phyloP scores from a whole-genome alignment of 2,888 invertebrate genomes.

The Dendrolimus pini region DNA sequence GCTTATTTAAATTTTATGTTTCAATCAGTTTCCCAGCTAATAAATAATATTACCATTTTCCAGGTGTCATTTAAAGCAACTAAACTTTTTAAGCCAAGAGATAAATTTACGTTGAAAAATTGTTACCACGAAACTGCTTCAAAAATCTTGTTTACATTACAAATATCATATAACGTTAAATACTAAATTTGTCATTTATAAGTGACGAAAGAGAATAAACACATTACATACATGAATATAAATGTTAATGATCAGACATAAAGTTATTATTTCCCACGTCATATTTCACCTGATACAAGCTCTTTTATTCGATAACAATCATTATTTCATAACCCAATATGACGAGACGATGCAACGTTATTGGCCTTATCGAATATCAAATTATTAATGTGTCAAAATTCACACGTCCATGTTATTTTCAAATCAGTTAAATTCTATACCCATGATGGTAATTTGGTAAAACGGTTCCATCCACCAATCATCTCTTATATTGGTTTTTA shows the following conservation, averaged over 20 bases:
- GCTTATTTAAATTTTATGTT: too few species aligned
- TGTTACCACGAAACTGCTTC: too few species aligned
- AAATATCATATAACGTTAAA: too few species aligned
- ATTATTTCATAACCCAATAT: conserved; percentile 7
- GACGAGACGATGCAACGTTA: conserved; percentile 19
- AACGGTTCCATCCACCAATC: conserved; percentile 30
- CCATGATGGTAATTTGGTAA: conserved; percentile 33
- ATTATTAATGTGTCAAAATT: conserved; percentile 34
- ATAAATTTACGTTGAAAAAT: too few species aligned
- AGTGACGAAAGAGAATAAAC: too few species aligned
- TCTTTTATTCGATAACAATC: background rate
- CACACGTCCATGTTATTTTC: conserved; percentile 30
- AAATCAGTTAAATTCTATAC: conserved; percentile 30
- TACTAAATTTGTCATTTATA: too few species aligned
- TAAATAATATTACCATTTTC: too few species aligned
- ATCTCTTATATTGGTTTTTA: conserved; percentile 7
- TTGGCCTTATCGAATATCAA: conserved; percentile 25
- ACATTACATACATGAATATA: background rate
- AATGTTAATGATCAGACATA: background rate
- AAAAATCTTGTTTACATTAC: too few species aligned
- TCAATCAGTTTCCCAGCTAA: too few species aligned
- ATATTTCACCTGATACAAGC: background rate
- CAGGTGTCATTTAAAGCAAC: too few species aligned
- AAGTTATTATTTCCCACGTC: background rate
- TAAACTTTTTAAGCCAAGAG: too few species aligned